Percentiles rank a stretch among this genome's conserved stretches.
Conservation (phyloP, 2,113 vertebrate genomes). For the Poicephalus meyeri region DNA sequence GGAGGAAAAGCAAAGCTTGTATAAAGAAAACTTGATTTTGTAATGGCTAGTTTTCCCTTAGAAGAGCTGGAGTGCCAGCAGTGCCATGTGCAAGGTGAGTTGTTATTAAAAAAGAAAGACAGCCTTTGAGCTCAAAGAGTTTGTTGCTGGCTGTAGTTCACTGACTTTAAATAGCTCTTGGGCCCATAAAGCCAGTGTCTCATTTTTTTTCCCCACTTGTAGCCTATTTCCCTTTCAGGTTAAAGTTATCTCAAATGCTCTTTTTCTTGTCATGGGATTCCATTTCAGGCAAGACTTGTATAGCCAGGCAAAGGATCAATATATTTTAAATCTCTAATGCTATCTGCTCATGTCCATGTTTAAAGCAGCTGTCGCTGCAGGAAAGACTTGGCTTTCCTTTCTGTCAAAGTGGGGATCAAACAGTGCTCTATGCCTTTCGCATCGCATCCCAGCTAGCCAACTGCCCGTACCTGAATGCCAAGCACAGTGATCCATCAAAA, state of each 20-base stretch:
- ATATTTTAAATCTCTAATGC: background rate
- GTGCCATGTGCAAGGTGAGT: background rate
- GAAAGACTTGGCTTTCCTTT: background rate
- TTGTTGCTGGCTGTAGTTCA: background rate
- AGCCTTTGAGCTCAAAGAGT: background rate
- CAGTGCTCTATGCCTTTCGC: rapidly evolving
- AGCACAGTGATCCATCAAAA: background rate
- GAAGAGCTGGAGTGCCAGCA: background rate
- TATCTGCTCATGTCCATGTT: rapidly evolving
- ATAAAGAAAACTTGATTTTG: background rate
- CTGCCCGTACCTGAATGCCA: background rate
- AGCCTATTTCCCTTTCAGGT: background rate
- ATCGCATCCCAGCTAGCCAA: rapidly evolving
- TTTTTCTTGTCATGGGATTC: background rate
- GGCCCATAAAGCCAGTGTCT: background rate
- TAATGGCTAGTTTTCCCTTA: background rate
- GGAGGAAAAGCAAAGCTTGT: background rate
- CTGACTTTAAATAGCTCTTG: background rate
- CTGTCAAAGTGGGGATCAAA: background rate
- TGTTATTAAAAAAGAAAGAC: background rate
- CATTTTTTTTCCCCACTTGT: background rate
- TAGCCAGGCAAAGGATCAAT: background rate
- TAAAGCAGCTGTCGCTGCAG: rapidly evolving
- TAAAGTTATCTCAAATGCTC: background rate
- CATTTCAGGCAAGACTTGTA: background rate